Evolutionary conservation across 2,888 invertebrate species (phyloP), one percentile per base, ranked within the genome.

Genomic region (Julus scandinavius): DNA sequence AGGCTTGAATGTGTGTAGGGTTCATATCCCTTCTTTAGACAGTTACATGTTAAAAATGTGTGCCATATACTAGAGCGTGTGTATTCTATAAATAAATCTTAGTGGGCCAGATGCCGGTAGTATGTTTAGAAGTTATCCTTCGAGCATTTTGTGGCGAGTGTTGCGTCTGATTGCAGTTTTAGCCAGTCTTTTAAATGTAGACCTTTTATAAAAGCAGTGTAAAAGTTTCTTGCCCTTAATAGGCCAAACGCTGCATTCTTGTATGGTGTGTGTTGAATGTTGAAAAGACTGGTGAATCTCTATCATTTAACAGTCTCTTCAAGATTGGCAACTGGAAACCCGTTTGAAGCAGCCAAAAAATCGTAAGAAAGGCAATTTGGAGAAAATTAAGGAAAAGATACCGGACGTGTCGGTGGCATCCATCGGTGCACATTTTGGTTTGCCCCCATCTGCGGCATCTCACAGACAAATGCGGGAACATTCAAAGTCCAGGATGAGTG

Each of bases 291-390:
- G 63, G 20, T 20, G 63, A 72, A 72, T 72, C 20, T 86, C 20
- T 86, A 15, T 50, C 38, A 17, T 40, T 63, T 87, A 29, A 45
- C 58, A 72, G 80, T 63, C 80, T 17, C 40, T 87, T 38, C 63
- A 72, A 49, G 87, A 87, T 87, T 87, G 87, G 87, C 87, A 87
- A 29, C 20, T 86, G 15, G 86, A 86, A 49, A 86, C 50, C n/a
- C 50, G 49, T 17, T 86, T 86, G 86, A 49, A 49, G 50, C 49
- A 45, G 50, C 17, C 45, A 15, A 86, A 86, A 50, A 86, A 86
- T 50, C 63, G 87, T 11, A 87, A 87, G 72, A 87, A 87, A 49
- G 87, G 72, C 40, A 87, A 87, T 49, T 41, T 87, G n/a, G 87
- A 87, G 6, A 87, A 63, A 41, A 38, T 13, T 17, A 58, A 49